phyloP scores from a whole-genome alignment of 1,140 invertebrate genomes.

The Drosophila bifasciata region DNA sequence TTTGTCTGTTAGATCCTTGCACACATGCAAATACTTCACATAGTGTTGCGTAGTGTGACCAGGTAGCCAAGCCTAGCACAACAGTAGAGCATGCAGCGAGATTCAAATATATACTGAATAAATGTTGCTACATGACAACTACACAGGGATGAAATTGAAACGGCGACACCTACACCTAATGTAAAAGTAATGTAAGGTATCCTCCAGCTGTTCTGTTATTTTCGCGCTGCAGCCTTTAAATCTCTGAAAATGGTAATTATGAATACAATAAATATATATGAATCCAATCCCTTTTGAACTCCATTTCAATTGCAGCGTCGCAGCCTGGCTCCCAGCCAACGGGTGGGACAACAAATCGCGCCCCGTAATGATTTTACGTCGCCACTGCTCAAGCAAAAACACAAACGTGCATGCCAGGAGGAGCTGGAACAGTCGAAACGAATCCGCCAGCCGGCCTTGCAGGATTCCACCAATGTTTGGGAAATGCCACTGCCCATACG shows the following conservation, averaged over 20 bases:
- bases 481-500: constrained; percentile 49
- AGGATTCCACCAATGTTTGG: constrained; percentile 35
- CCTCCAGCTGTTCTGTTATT: background rate
- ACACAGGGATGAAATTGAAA: no score
- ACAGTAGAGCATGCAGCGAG: no score
- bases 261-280: background rate
- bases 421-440: constrained; percentile 42
- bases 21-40: no score
- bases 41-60: no score
- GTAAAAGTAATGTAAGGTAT: no score
- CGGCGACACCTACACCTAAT: no score
- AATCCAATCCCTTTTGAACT: background rate
- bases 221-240: constrained; percentile 17
- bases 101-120: no score
- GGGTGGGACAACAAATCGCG: constrained; percentile 31
- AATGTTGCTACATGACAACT: no score
- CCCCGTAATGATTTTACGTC: constrained; percentile 58
- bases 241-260: constrained; percentile 53
- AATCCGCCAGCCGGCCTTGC: constrained; percentile 17
- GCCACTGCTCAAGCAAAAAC: constrained; percentile 72
- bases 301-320: constrained; percentile 49
- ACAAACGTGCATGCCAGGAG: constrained; percentile 68
- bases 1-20: no score
- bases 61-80: no score
- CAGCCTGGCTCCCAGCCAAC: constrained; percentile 77